Evolutionary conservation across 2,888 invertebrate genomes (phyloP).

Genomic region (Clistopyga incitator): DNA sequence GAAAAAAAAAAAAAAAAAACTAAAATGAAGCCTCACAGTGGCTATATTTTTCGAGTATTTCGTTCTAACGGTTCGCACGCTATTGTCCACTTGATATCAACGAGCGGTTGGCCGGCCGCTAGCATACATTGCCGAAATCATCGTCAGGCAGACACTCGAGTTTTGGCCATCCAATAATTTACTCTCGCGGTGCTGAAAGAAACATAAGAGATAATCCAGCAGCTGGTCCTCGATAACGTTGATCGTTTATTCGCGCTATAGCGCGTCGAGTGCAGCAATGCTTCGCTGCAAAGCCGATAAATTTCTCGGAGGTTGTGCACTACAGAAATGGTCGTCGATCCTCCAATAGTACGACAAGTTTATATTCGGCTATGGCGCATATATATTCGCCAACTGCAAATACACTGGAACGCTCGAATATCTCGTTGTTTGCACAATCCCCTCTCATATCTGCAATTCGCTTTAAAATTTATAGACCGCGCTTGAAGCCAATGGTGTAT

Average conservation of each 20-base stretch:
- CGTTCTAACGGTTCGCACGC: background rate
- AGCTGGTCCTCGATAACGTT: slow-evolving; percentile 64
- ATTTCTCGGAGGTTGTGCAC: slow-evolving; percentile 47
- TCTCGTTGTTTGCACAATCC: slow-evolving; percentile 46
- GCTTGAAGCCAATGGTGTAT: slow-evolving; percentile 12
- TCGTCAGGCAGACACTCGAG: slow-evolving; percentile 31
- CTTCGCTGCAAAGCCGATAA: slow-evolving; percentile 60
- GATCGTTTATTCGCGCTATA: slow-evolving; percentile 57
- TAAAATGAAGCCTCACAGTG: background rate
- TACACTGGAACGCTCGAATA: slow-evolving; percentile 24
- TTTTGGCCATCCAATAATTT: slow-evolving; percentile 53
- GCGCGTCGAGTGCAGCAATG: slow-evolving; percentile 47
- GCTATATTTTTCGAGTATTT: background rate
- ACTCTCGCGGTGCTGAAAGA: slow-evolving; percentile 56
- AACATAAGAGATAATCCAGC: slow-evolving; percentile 65
- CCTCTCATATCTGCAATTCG: slow-evolving; percentile 47
- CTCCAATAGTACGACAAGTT: slow-evolving; percentile 53
- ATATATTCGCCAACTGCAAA: slow-evolving; percentile 29
- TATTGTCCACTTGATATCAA: background rate
- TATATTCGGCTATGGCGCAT: slow-evolving; percentile 52
- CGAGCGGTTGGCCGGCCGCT: background rate
- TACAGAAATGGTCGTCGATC: slow-evolving; percentile 53
- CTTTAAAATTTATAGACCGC: slow-evolving; percentile 46
- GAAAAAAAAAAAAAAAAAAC: too few relatives aligned
- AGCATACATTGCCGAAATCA: slow-evolving; percentile 6